These are phyloP conservation scores for Dipodomys merriami DNA, from an alignment of 2,113 vertebrate genomes.

Conservation along the genomic window DNA sequence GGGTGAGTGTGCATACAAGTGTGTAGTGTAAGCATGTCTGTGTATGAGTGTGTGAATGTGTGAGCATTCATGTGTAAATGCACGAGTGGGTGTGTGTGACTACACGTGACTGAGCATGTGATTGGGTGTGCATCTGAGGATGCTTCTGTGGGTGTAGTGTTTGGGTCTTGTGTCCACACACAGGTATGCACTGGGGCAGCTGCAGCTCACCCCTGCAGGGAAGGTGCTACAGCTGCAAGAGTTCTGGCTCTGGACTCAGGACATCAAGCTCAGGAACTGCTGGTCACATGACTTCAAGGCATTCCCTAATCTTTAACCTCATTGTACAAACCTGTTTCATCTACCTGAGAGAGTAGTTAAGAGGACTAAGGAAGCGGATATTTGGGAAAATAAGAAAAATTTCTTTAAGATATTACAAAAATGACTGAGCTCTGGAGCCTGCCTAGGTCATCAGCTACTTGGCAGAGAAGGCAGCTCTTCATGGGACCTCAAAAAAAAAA, in stretches of 20 bases:
- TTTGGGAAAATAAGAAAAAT: background rate
- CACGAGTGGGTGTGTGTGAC: rapidly evolving
- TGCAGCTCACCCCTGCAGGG: background rate
- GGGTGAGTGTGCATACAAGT: background rate
- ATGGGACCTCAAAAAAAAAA: background rate
- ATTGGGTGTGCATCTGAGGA: background rate
- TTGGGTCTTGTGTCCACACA: background rate
- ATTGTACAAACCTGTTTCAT: background rate
- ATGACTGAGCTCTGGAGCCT: background rate
- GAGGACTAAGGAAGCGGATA: background rate
- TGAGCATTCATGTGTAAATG: background rate
- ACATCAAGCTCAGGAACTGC: background rate
- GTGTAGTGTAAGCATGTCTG: background rate
- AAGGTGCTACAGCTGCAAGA: background rate
- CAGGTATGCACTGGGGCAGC: rapidly evolving
- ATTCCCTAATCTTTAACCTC: background rate
- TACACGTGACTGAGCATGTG: background rate
- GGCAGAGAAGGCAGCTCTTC: background rate
- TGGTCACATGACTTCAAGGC: background rate
- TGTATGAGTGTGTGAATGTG: background rate
- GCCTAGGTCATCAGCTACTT: background rate
- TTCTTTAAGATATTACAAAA: background rate
- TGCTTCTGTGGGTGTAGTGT: background rate
- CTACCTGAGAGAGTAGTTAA: background rate
- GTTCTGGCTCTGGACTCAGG: background rate